Conservation (phyloP, 1,140 invertebrate genomes). For the Daktulosphaira vitifoliae region DNA sequence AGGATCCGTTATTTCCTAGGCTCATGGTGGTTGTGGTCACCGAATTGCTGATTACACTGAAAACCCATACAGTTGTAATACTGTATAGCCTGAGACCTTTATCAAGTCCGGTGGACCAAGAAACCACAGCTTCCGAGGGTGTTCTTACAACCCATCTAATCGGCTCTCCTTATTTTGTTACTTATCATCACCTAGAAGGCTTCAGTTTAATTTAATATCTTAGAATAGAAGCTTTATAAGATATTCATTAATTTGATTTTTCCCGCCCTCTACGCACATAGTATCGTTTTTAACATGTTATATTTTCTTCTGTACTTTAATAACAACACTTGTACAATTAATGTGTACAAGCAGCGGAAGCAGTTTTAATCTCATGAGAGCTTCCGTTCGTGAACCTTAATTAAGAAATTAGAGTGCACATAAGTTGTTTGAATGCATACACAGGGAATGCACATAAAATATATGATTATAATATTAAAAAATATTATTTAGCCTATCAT, state of each 20-base stretch:
- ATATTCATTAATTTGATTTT: neutral
- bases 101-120: conserved; percentile 29
- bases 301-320: neutral
- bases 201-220: conserved; percentile 8
- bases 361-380: conserved; percentile 24
- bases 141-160: neutral
- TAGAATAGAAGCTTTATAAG: neutral
- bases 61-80: conserved; percentile 26
- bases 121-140: conserved; percentile 29
- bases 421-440: neutral
- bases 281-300: neutral
- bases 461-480: too few species aligned
- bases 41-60: conserved; percentile 31
- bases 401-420: conserved; percentile 18
- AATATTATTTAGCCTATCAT: too few species aligned
- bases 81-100: conserved; percentile 10
- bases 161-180: conserved; percentile 21
- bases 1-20: conserved; percentile 9
- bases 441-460: too few species aligned
- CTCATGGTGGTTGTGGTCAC: conserved; percentile 22
- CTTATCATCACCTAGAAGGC: conserved; percentile 25
- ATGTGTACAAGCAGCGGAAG: neutral
- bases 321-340: neutral
- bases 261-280: neutral
- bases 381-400: conserved; percentile 12